Evolutionary conservation across 1,140 invertebrate genomes (phyloP).

Genomic region (Muscidifurax raptorellus): DNA sequence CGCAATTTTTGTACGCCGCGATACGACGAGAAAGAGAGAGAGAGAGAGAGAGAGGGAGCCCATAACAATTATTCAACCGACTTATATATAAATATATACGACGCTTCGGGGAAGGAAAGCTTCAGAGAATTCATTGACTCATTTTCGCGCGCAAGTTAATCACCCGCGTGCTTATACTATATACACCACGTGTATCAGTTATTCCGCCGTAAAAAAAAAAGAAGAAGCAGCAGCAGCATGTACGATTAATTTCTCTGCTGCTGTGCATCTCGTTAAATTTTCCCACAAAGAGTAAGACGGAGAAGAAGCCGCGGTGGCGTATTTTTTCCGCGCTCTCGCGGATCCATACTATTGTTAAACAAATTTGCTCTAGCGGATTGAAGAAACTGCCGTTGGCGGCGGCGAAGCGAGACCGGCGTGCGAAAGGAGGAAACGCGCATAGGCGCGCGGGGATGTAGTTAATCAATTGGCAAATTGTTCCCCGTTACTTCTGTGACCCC

Average conservation of each 20-base stretch:
- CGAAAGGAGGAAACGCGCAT: conserved; percentile 49
- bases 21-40: not conserved
- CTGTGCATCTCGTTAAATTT: conserved; percentile 24
- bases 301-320: not conserved
- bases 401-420: conserved; percentile 51
- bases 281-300: conserved; percentile 6
- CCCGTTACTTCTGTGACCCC: conserved; percentile 63
- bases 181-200: not conserved
- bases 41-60: not conserved
- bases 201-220: not conserved
- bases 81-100: too few relatives aligned
- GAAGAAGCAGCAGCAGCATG: too few relatives aligned
- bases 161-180: too few relatives aligned
- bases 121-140: conserved; percentile 29
- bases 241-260: not conserved
- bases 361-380: conserved; percentile 45
- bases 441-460: conserved; percentile 54
- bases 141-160: not conserved
- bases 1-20: conserved; percentile 1
- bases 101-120: not conserved
- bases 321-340: conserved; percentile 13
- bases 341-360: conserved; percentile 40
- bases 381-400: conserved; percentile 43
- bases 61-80: conserved; percentile 1
- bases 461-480: conserved; percentile 70